Evolutionary conservation across 2,888 invertebrate species (phyloP), one percentile per base, ranked within the genome.

Genomic region (Heliconius ethilla): DNA sequence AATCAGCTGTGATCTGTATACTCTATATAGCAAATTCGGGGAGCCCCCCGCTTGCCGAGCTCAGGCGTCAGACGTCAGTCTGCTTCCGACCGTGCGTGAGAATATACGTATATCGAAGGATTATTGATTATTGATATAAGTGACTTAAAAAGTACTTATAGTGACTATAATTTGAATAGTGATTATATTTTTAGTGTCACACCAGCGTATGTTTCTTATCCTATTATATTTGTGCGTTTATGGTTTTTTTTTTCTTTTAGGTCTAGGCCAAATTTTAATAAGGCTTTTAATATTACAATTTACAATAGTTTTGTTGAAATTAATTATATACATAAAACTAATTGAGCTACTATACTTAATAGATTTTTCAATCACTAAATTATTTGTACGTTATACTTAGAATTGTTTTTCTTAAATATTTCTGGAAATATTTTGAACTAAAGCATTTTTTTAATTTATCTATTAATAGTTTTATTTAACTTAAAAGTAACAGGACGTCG

Each of bases 1-100:
- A 80, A 80, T 82, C 78, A 81, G 81, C 78, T 81, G 80, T 78
- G 62, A 74, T 72, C 67, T 66, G 76, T 76, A 75, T 80, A 81
- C 62, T 55, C 67, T 76, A 76, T 78, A 75, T 9, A 51, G 11
- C 45, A 18, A 18, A 25, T 45, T 72, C 72, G 77, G 79, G 79
- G 78, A 78, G 75, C 69, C 40, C 75, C 74, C 69, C 73, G 66
- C 79, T 27, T 77, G 66, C 78, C 70, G 76, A 75, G 59, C 73
- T 78, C 79, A 45, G 70, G 45, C 45, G 13, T 33, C 22, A n/a
- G n/a, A 67, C 79, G 80, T 70, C 82, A 82, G 82, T 82, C 82
- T 72, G 75, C 80, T 70, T 76, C 74, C 78, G 79, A 77, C 80
- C 81, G 80, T 78, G 81, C 76, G 78, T 67, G 80, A 59, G 78